phyloP scores from a whole-genome alignment of 2,797 vertebrate genomes.

The Malacoraja senta region DNA sequence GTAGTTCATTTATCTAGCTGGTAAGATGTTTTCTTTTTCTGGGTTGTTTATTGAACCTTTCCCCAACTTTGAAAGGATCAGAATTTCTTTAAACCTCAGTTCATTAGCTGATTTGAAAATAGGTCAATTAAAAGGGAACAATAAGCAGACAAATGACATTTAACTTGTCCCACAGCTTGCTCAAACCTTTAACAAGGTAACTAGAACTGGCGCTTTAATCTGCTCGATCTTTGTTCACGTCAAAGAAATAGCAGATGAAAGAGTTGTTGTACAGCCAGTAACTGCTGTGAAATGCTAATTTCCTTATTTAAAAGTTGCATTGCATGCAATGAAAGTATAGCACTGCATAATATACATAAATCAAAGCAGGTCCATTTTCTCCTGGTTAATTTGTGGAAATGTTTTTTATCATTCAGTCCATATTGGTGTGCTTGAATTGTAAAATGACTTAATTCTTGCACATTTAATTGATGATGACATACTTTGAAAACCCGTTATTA shows the following conservation, averaged over 20 bases:
- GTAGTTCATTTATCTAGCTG: not conserved
- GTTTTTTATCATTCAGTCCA: not conserved
- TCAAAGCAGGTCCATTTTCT: constrained; percentile 14
- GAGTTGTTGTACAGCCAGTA: not conserved
- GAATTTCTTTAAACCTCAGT: not conserved
- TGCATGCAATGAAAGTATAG: constrained; percentile 32
- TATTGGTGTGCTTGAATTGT: constrained; percentile 33
- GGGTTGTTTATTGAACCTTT: not conserved
- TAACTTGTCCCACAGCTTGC: not conserved
- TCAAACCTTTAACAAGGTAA: constrained; percentile 24
- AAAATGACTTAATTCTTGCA: not conserved
- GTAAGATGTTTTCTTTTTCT: not conserved
- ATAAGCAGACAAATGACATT: not conserved
- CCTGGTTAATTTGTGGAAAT: not conserved
- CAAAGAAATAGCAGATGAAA: constrained; percentile 42
- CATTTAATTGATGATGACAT: not conserved
- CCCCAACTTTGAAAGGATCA: not conserved
- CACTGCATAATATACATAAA: not conserved
- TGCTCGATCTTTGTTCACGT: constrained; percentile 32
- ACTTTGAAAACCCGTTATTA: not conserved
- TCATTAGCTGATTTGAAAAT: constrained; percentile 16
- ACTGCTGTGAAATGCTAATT: constrained; percentile 43
- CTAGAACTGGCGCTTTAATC: constrained; percentile 41
- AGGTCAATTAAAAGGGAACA: not conserved
- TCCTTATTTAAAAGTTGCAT: constrained; percentile 35